These are phyloP conservation scores for Lordiphosa fenestrarum DNA, from an alignment of 2,888 invertebrate genomes.

Conservation along the genomic window DNA sequence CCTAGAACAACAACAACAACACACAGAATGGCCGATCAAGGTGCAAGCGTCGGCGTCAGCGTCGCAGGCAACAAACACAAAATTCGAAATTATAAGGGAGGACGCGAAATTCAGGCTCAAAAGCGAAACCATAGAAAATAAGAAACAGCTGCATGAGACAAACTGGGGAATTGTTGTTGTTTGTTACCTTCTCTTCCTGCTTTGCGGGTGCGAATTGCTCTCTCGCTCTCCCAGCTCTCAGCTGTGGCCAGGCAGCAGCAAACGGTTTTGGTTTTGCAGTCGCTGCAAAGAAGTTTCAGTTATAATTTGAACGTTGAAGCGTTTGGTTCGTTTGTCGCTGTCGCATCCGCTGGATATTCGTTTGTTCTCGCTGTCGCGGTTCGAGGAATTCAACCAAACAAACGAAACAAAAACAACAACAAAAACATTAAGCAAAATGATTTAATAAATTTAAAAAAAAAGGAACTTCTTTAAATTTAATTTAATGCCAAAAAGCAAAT, in stretches of 20 bases:
- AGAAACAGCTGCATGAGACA: conserved; percentile 69
- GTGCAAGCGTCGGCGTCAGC: conserved; percentile 45
- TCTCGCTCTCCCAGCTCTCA: conserved; percentile 37
- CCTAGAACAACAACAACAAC: conserved; percentile 51
- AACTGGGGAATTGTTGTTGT: conserved; percentile 11
- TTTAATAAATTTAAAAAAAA: conserved; percentile 36
- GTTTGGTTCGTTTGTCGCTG: conserved; percentile 48
- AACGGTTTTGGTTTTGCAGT: conserved; percentile 36
- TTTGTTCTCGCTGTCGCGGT: conserved; percentile 37
- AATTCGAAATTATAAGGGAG: conserved; percentile 62
- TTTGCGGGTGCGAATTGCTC: conserved; percentile 19
- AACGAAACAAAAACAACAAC: conserved; percentile 34
- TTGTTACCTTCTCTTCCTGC: conserved; percentile 19
- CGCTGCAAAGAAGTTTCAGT: conserved; percentile 61
- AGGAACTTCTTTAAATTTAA: conserved; percentile 26
- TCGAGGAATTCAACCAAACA: conserved; percentile 22
- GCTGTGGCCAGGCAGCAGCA: conserved; percentile 17
- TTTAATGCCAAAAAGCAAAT: conserved; percentile 34
- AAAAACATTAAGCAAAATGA: conserved; percentile 52
- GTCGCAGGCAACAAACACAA: conserved; percentile 29
- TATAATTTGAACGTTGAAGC: conserved; percentile 56
- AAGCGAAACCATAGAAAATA: conserved; percentile 70
- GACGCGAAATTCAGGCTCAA: conserved; percentile 63
- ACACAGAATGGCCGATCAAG: conserved; percentile 45
- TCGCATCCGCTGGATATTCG: conserved; percentile 19